Evolutionary conservation across 1,140 invertebrate species (phyloP).

Genomic region (Zaprionus tsacasi): DNA sequence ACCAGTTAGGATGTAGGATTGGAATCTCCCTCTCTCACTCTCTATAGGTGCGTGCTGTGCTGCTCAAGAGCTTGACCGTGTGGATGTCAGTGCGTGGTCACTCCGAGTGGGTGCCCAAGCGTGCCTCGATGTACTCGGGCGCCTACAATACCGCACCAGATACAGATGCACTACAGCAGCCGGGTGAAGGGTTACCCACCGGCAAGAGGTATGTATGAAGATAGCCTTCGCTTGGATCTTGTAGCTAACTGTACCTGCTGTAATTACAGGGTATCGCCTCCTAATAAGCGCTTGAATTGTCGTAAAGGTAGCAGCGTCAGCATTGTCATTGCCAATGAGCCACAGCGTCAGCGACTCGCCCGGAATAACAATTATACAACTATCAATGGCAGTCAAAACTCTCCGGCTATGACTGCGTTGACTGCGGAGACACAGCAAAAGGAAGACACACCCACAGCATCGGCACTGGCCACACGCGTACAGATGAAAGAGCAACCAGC

Average conservation of each 20-base stretch:
- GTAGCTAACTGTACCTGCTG: background rate
- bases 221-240: background rate
- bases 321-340: slow-evolving; percentile 66
- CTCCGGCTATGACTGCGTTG: no score
- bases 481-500: slow-evolving; percentile 47
- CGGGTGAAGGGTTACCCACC: slow-evolving; percentile 38
- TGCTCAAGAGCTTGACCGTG: slow-evolving; percentile 86
- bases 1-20: background rate
- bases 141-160: slow-evolving; percentile 80
- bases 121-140: slow-evolving; percentile 85
- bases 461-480: slow-evolving; percentile 37
- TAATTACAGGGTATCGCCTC: slow-evolving; percentile 51
- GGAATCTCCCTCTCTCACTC: background rate
- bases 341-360: slow-evolving; percentile 50
- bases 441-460: slow-evolving; percentile 14
- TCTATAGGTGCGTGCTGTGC: slow-evolving; percentile 85
- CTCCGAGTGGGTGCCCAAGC: slow-evolving; percentile 84
- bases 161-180: slow-evolving; percentile 68
- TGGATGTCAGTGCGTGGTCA: slow-evolving; percentile 85
- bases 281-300: slow-evolving; percentile 49
- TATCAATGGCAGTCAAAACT: background rate
- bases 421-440: slow-evolving; percentile 18
- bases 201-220: slow-evolving; percentile 57
- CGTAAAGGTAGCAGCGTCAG: slow-evolving; percentile 62
- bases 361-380: slow-evolving; percentile 57